These are phyloP conservation scores for Crypturellus undulatus DNA, from an alignment of 2,113 vertebrate genomes.

Conservation along the genomic window DNA sequence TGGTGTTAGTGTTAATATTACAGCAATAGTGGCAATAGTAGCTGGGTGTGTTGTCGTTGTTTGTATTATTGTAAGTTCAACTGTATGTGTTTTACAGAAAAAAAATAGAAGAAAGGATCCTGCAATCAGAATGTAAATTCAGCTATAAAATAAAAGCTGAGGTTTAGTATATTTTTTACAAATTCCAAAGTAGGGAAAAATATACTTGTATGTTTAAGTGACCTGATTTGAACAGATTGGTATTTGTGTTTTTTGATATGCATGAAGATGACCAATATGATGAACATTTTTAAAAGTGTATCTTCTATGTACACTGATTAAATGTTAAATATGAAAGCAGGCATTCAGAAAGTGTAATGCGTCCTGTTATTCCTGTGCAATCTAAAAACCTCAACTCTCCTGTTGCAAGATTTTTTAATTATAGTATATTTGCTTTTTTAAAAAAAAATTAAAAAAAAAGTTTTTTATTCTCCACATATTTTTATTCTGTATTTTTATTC, in stretches of 20 bases:
- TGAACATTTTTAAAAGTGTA: background rate
- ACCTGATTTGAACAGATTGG: background rate
- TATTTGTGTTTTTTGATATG: background rate
- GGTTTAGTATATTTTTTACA: background rate
- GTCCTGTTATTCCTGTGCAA: background rate
- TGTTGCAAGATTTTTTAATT: background rate
- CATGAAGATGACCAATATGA: background rate
- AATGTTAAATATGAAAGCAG: background rate
- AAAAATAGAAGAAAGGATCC: background rate
- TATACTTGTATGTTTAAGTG: background rate
- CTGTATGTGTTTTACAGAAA: constrained; percentile 12
- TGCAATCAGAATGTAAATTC: background rate
- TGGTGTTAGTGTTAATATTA: background rate
- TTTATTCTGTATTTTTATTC: background rate
- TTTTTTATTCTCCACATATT: background rate
- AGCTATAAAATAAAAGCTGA: background rate
- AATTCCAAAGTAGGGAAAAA: background rate
- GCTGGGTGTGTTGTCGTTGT: background rate
- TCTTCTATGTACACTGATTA: background rate
- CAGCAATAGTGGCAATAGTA: background rate
- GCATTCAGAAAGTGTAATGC: background rate
- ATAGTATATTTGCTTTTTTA: background rate
- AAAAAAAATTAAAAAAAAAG: background rate
- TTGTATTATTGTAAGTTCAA: background rate
- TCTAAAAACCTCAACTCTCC: background rate